Percentiles rank a stretch among this genome's conserved stretches.
phyloP scores from a whole-genome alignment of 2,113 vertebrate species.

The Nothobranchius furzeri region DNA sequence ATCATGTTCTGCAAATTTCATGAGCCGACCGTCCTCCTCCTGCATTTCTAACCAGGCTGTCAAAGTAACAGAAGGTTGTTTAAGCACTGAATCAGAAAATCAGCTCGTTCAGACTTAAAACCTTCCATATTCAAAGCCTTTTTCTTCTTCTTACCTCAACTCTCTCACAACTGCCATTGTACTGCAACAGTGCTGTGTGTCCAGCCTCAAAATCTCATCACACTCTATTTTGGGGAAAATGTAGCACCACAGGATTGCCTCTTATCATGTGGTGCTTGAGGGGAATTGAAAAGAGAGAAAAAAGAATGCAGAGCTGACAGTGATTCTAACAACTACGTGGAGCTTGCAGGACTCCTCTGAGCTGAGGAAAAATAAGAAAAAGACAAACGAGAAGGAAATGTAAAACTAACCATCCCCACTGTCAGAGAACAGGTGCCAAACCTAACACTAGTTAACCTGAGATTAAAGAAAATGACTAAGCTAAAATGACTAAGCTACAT shows the following conservation, averaged over 20 bases:
- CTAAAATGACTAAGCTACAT: too few relatives aligned
- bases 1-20: conserved; percentile 62
- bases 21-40: conserved; percentile 39
- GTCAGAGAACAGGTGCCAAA: too few relatives aligned
- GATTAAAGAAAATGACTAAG: too few relatives aligned
- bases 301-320: not conserved
- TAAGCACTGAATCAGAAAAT: conserved; percentile 49
- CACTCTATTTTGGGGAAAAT: conserved; percentile 22
- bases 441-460: too few relatives aligned
- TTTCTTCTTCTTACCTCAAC: conserved; percentile 35
- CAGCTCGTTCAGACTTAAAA: conserved; percentile 23
- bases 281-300: conserved; percentile 7
- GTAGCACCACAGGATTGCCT: conserved; percentile 15
- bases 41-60: conserved; percentile 52
- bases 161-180: conserved; percentile 1
- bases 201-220: conserved; percentile 26
- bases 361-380: not conserved
- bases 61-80: conserved; percentile 29
- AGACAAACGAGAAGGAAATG: not conserved
- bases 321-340: not conserved
- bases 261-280: conserved; percentile 16
- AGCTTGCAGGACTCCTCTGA: not conserved
- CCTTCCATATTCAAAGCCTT: conserved; percentile 15
- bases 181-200: conserved; percentile 4
- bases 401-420: too few relatives aligned